These are phyloP conservation scores for Sialia sialis DNA, from an alignment of 2,113 vertebrate genomes.

Conservation along the genomic window DNA sequence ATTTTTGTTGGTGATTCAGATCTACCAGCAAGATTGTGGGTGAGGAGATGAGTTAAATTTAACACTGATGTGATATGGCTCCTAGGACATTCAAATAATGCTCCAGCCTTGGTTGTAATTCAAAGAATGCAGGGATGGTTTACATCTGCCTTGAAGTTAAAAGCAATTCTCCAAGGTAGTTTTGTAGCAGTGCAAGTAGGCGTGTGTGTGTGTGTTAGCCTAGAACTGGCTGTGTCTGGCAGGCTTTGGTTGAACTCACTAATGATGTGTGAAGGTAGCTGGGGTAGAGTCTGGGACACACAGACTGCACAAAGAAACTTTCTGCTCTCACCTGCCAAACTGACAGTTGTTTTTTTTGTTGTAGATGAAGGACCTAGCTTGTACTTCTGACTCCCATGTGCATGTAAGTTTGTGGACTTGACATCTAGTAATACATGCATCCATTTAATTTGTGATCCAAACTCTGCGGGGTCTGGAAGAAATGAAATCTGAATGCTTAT, in stretches of 20 bases:
- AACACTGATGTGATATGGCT: background rate
- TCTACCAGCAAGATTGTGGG: background rate
- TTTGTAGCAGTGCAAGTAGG: background rate
- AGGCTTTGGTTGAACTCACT: background rate
- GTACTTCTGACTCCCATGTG: conserved; percentile 11
- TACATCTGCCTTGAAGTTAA: background rate
- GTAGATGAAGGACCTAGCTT: conserved; percentile 36
- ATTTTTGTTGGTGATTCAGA: background rate
- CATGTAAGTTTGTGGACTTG: conserved; percentile 5
- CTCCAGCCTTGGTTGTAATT: background rate
- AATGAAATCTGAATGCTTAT: background rate
- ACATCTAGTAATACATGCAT: background rate
- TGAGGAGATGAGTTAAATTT: background rate
- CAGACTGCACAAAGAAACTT: background rate
- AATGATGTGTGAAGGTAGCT: background rate
- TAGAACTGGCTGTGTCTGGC: background rate
- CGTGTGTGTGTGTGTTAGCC: background rate
- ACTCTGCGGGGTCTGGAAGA: background rate
- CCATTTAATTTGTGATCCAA: background rate
- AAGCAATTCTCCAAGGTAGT: background rate
- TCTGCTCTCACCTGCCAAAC: background rate
- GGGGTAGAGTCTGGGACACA: background rate
- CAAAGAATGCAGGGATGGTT: background rate
- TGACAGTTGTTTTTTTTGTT: background rate
- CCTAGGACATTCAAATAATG: background rate